A percentile compares a stretch with the other conserved stretches of the same genome.
Conservation (phyloP, 2,797 vertebrate species). For the Hydrolagus colliei region DNA sequence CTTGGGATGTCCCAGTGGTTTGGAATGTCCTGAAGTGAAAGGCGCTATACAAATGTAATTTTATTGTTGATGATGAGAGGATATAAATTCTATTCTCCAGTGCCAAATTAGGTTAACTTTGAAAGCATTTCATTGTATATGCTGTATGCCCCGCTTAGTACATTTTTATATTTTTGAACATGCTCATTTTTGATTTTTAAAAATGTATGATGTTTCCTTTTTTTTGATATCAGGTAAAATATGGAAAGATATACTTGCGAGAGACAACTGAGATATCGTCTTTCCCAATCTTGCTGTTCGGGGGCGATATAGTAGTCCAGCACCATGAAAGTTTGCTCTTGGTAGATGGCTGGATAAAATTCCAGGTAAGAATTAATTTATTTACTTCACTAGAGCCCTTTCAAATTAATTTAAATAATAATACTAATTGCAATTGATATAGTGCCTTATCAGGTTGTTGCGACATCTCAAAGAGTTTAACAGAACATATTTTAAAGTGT, state of each 20-base stretch:
- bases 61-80: no score
- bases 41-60: no score
- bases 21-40: no score
- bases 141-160: not conserved
- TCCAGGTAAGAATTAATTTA: conserved; percentile 69
- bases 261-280: conserved; percentile 85
- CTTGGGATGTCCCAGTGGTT: no score
- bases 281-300: conserved; percentile 91
- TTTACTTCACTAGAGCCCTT: not conserved
- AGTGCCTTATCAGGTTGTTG: no score
- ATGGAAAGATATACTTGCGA: conserved; percentile 78
- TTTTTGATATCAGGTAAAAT: conserved; percentile 68
- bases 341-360: conserved; percentile 90
- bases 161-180: not conserved
- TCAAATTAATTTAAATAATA: no score
- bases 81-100: no score
- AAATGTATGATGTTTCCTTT: not conserved
- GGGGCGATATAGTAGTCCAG: conserved; percentile 89
- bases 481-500: no score
- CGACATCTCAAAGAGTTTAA: no score
- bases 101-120: no score
- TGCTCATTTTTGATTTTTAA: not conserved
- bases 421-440: no score
- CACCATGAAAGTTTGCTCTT: conserved; percentile 84
- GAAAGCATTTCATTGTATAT: not conserved